Percentiles rank a stretch among this genome's conserved stretches.
phyloP scores from a whole-genome alignment of 2,888 invertebrate genomes.

The Elaeidobius kamerunicus region DNA sequence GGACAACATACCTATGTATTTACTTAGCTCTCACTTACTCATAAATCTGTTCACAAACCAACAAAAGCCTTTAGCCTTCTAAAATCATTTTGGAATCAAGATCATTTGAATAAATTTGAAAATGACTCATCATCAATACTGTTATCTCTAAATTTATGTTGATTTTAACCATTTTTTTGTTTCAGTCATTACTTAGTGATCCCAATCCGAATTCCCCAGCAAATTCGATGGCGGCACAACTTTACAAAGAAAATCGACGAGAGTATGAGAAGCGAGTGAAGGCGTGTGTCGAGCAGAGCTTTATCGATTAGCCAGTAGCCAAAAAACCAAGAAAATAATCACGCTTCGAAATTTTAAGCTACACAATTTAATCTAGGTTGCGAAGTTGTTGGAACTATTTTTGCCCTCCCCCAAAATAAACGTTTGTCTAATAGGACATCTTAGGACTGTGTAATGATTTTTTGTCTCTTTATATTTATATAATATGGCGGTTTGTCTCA shows the following conservation, averaged over 20 bases:
- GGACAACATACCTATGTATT: too few relatives aligned
- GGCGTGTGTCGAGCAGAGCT: slow-evolving; percentile 99
- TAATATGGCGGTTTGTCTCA: slow-evolving; percentile 15
- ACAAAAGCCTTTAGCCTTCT: too few relatives aligned
- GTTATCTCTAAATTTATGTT: background rate
- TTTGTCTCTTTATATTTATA: slow-evolving; percentile 17
- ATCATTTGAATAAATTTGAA: too few relatives aligned
- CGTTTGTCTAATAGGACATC: slow-evolving; percentile 18
- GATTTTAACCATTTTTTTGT: slow-evolving; percentile 43
- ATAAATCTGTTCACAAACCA: too few relatives aligned
- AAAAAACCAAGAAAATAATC: slow-evolving; percentile 22
- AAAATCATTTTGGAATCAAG: too few relatives aligned
- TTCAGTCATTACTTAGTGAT: slow-evolving; percentile 98
- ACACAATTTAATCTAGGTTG: slow-evolving; percentile 23
- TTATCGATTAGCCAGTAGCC: slow-evolving; percentile 75
- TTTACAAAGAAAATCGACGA: slow-evolving; percentile 98
- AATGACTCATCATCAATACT: too few relatives aligned
- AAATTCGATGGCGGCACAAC: slow-evolving; percentile 98
- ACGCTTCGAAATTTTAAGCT: slow-evolving; percentile 24
- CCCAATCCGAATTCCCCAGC: slow-evolving; percentile 99
- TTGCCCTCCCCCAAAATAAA: slow-evolving; percentile 10
- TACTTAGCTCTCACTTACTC: too few relatives aligned
- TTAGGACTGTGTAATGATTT: slow-evolving; percentile 23
- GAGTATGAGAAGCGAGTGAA: slow-evolving; percentile 99
- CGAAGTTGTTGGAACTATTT: slow-evolving; percentile 14